These are phyloP conservation scores for Mobula hypostoma DNA, from an alignment of 2,113 vertebrate species.

Conservation along the genomic window DNA sequence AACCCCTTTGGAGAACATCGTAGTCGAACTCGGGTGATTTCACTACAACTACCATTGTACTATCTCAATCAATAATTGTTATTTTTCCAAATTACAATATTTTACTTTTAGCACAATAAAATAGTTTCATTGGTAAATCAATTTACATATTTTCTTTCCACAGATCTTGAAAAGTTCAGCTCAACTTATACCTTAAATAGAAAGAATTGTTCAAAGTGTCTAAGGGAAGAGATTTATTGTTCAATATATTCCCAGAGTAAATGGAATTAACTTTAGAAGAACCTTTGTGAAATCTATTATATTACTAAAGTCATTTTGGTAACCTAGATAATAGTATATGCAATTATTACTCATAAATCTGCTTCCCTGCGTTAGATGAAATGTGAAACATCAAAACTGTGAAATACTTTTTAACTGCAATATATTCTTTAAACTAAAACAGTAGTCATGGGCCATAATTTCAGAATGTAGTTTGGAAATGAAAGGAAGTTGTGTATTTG, in stretches of 20 bases:
- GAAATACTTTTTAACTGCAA: not conserved
- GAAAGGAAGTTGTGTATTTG: not conserved
- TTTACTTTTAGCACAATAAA: not conserved
- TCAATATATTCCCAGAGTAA: conserved; percentile 16
- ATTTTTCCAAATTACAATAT: not conserved
- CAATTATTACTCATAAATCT: not conserved
- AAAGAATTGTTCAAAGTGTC: not conserved
- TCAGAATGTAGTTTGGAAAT: not conserved
- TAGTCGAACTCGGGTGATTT: too few species aligned
- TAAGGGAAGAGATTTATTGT: not conserved
- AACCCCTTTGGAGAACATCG: too few species aligned
- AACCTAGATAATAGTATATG: too few species aligned
- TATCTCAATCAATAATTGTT: not conserved
- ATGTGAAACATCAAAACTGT: not conserved
- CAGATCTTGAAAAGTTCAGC: not conserved
- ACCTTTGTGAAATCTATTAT: not conserved
- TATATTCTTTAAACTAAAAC: not conserved
- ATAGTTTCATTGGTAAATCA: not conserved
- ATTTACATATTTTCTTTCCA: not conserved
- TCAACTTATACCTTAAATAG: not conserved
- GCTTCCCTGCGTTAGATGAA: not conserved
- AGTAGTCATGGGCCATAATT: not conserved
- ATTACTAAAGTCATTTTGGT: not conserved
- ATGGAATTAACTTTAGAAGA: conserved; percentile 3
- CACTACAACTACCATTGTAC: too few species aligned